Conservation (phyloP, 1,140 invertebrate species). For the Phocides pigmalion region DNA sequence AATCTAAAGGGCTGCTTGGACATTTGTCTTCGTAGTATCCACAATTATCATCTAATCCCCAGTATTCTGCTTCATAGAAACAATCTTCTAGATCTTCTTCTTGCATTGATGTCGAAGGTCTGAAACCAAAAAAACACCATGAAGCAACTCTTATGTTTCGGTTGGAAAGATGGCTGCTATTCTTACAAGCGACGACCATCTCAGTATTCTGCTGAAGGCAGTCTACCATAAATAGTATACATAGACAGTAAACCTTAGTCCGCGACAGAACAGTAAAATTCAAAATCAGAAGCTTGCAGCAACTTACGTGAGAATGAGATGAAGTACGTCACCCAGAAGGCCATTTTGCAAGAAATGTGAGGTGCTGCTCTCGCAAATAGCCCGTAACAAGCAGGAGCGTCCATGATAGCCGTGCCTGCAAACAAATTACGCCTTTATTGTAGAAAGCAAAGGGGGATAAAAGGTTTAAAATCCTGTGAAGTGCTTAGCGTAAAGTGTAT, state of each 20-base stretch:
- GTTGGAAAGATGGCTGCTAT: too few relatives aligned
- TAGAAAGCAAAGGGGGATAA: slow-evolving; percentile 8
- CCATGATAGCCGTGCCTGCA: slow-evolving; percentile 62
- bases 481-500: neutral
- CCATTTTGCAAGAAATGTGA: slow-evolving; percentile 64
- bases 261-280: neutral
- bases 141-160: slow-evolving; percentile 2
- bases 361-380: slow-evolving; percentile 67
- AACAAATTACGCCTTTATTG: slow-evolving; percentile 41
- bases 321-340: slow-evolving; percentile 66
- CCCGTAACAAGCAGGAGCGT: slow-evolving; percentile 86
- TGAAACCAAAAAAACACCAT: slow-evolving; percentile 41
- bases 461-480: slow-evolving; percentile 36
- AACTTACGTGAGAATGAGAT: slow-evolving; percentile 72
- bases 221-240: neutral
- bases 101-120: slow-evolving; percentile 66
- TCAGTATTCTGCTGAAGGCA: too few relatives aligned
- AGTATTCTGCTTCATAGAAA: slow-evolving; percentile 73
- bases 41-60: slow-evolving; percentile 57
- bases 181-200: too few relatives aligned
- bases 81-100: slow-evolving; percentile 67
- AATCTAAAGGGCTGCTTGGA: slow-evolving; percentile 54
- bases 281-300: slow-evolving; percentile 34
- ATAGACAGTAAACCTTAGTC: neutral
- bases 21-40: slow-evolving; percentile 46